Percentiles rank a stretch among this genome's conserved stretches.
phyloP scores from a whole-genome alignment of 2,888 invertebrate genomes.

The Rhingia campestris region DNA sequence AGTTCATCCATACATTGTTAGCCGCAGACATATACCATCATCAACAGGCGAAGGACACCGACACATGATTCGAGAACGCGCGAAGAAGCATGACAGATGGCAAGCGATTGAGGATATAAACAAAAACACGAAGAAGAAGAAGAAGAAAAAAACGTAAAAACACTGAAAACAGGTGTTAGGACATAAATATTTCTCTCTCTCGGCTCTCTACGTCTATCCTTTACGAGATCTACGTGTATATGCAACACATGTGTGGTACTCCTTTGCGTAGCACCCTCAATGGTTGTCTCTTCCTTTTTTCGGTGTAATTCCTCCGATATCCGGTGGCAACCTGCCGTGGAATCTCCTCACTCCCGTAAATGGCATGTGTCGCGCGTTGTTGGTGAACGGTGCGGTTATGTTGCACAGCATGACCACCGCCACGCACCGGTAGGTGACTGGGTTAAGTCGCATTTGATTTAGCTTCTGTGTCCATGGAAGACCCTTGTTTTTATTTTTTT shows the following conservation, averaged over 20 bases:
- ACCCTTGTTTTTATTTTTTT: conserved; percentile 36
- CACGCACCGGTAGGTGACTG: conserved; percentile 46
- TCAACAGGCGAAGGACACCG: conserved; percentile 62
- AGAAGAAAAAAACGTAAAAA: neutral
- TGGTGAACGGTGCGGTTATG: conserved; percentile 37
- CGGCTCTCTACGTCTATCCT: conserved; percentile 17
- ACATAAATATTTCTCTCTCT: conserved; percentile 15
- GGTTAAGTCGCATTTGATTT: conserved; percentile 53
- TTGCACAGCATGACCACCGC: conserved; percentile 63
- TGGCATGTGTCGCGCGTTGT: conserved; percentile 57
- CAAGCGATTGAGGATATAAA: conserved; percentile 24
- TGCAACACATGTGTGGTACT: conserved; percentile 47
- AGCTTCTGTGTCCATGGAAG: conserved; percentile 19
- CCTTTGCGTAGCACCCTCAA: conserved; percentile 40
- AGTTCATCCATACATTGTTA: conserved; percentile 22
- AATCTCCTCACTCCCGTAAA: conserved; percentile 51
- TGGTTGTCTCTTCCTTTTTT: conserved; percentile 40
- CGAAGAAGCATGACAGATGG: conserved; percentile 64
- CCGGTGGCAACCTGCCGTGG: conserved; percentile 67
- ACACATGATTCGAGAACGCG: conserved; percentile 45
- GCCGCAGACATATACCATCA: conserved; percentile 17
- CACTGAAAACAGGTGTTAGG: conserved; percentile 63
- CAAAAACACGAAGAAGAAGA: conserved; percentile 26
- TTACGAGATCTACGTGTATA: conserved; percentile 39
- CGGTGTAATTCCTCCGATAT: conserved; percentile 39